phyloP scores from a whole-genome alignment of 2,888 invertebrate genomes.

The Gymnoscelis rufifasciata region DNA sequence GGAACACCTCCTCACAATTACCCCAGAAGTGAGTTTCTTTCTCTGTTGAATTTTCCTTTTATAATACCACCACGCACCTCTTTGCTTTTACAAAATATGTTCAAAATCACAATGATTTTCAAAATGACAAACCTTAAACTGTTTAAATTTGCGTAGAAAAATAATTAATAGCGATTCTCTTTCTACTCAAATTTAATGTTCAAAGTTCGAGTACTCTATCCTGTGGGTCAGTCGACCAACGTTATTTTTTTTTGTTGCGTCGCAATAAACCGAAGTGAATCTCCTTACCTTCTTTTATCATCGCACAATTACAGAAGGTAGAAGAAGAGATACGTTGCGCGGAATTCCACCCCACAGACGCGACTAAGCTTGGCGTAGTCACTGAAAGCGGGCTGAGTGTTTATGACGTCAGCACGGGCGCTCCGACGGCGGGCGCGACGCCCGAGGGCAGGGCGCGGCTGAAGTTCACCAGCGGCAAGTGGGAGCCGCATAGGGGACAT shows the following conservation, averaged over 20 bases:
- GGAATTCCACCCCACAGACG: slow-evolving; percentile 92
- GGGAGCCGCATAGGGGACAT: slow-evolving; percentile 96
- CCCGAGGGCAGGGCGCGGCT: slow-evolving; percentile 85
- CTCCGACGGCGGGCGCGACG: slow-evolving; percentile 59
- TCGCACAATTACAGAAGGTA: no score
- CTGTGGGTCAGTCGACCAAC: no score
- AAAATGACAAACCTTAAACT: no score
- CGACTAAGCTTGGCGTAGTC: slow-evolving; percentile 84
- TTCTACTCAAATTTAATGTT: no score
- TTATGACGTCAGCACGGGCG: slow-evolving; percentile 84
- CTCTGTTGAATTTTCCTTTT: slow-evolving; percentile 7
- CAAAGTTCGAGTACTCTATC: no score
- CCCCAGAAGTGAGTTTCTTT: slow-evolving; percentile 48
- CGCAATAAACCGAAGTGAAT: no score
- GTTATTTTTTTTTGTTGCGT: slow-evolving; percentile 5
- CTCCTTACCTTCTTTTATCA: no score
- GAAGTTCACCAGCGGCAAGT: slow-evolving; percentile 91
- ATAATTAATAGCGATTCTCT: no score
- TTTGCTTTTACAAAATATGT: no score
- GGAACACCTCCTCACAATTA: slow-evolving; percentile 57
- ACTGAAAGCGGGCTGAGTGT: slow-evolving; percentile 86
- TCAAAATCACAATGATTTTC: no score
- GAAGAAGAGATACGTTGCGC: slow-evolving; percentile 88
- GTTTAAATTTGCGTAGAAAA: no score
- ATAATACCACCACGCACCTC: no score